These are phyloP conservation scores for Drosophila busckii DNA, from an alignment of 1,140 invertebrate species.

Conservation along the genomic window DNA sequence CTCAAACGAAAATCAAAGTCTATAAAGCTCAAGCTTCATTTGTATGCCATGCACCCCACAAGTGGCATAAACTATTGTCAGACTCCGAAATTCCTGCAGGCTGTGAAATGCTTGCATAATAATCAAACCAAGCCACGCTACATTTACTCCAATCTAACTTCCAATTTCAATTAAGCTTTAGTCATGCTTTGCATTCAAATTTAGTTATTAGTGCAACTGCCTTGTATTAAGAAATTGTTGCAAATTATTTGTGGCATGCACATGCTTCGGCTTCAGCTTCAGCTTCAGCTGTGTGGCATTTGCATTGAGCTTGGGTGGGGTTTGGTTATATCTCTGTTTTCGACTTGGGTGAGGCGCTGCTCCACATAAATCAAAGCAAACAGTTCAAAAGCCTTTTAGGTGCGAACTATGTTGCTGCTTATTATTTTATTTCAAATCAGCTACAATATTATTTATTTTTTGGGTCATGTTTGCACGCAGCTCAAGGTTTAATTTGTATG, in stretches of 20 bases:
- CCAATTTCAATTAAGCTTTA: no score
- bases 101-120: constrained; percentile 12
- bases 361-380: constrained; percentile 14
- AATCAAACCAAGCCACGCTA: constrained; percentile 3
- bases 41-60: no score
- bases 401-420: constrained; percentile 11
- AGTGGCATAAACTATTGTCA: no score
- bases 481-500: no score
- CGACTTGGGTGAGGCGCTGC: neutral
- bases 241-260: neutral
- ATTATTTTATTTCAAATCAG: neutral
- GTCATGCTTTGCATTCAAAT: neutral
- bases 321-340: constrained; percentile 1
- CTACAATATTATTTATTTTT: constrained; percentile 1
- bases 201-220: neutral
- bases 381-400: constrained; percentile 15
- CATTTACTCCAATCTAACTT: no score
- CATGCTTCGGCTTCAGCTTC: constrained; percentile 1
- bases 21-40: no score
- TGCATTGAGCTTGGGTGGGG: constrained; percentile 19
- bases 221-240: neutral
- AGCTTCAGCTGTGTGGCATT: constrained; percentile 16
- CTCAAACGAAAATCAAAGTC: no score
- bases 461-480: constrained; percentile 6
- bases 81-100: no score